phyloP scores from a whole-genome alignment of 2,888 invertebrate genomes.

The Stenichneumon culpator region DNA sequence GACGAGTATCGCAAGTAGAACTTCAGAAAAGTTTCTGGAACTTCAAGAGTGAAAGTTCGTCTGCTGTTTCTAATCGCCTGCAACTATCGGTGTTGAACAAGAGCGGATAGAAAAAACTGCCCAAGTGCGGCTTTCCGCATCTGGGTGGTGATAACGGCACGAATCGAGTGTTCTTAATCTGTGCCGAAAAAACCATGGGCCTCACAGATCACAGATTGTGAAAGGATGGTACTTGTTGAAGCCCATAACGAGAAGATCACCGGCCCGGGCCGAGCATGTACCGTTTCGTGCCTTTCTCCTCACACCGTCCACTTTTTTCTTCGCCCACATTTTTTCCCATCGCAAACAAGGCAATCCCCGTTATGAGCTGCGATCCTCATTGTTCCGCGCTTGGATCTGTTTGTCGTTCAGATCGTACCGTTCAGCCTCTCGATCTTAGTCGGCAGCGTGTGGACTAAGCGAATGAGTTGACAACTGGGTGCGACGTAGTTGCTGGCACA shows the following conservation, averaged over 20 bases:
- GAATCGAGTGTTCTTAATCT: slow-evolving; percentile 26
- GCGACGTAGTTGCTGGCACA: too few relatives aligned
- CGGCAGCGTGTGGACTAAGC: too few relatives aligned
- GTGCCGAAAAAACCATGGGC: neutral
- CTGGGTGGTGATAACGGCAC: slow-evolving; percentile 16
- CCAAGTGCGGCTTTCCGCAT: too few relatives aligned
- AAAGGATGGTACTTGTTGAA: slow-evolving; percentile 40
- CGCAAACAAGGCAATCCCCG: slow-evolving; percentile 49
- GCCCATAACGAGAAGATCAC: neutral
- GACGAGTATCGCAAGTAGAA: neutral
- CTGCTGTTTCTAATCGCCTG: neutral
- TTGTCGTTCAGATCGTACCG: too few relatives aligned
- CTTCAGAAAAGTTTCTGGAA: neutral
- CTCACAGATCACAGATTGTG: slow-evolving; percentile 28
- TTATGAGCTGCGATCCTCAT: slow-evolving; percentile 59
- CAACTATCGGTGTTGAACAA: neutral
- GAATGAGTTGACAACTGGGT: too few relatives aligned
- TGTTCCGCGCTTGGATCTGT: slow-evolving; percentile 23
- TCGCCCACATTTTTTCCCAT: slow-evolving; percentile 7
- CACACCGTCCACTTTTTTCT: slow-evolving; percentile 31
- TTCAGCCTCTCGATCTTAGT: too few relatives aligned
- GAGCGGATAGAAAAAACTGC: neutral
- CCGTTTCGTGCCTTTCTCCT: slow-evolving; percentile 67
- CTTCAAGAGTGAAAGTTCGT: neutral
- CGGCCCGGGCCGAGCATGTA: slow-evolving; percentile 55